Percentiles rank a stretch among this genome's conserved stretches.
phyloP scores from a whole-genome alignment of 2,888 invertebrate species.

The Polymixis flavicincta region DNA sequence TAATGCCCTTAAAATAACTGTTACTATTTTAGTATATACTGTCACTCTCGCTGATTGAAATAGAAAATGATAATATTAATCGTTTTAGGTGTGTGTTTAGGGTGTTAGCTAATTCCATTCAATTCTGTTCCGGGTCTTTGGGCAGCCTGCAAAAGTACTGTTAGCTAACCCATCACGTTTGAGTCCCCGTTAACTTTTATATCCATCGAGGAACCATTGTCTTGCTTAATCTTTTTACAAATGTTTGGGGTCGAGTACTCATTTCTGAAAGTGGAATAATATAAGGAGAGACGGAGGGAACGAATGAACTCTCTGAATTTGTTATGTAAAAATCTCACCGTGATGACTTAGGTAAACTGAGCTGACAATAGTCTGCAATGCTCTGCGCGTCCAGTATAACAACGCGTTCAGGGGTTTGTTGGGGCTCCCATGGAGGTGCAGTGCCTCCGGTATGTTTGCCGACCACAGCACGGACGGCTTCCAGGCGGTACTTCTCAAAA shows the following conservation, averaged over 20 bases:
- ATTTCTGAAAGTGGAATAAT: conserved; percentile 6
- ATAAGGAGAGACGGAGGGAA: not conserved
- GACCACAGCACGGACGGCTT: too few relatives aligned
- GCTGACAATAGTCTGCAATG: not conserved
- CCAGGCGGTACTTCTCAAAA: too few relatives aligned
- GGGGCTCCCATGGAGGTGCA: too few relatives aligned
- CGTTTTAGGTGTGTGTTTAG: not conserved
- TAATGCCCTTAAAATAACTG: not conserved
- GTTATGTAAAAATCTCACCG: not conserved
- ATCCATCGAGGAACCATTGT: not conserved
- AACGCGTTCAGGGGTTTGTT: too few relatives aligned
- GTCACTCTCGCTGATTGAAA: not conserved
- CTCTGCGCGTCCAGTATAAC: too few relatives aligned
- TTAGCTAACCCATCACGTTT: conserved; percentile 51
- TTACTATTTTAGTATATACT: not conserved
- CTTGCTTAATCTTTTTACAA: not conserved
- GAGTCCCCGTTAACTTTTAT: conserved; percentile 27
- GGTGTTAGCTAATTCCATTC: conserved; percentile 9
- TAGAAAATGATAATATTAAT: not conserved
- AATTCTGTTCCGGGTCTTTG: conserved; percentile 14
- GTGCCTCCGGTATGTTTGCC: too few relatives aligned
- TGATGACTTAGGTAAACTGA: not conserved
- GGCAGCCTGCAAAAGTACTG: conserved; percentile 23
- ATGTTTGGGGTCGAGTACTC: not conserved
- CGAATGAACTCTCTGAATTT: not conserved